Evolutionary conservation across 2,888 invertebrate species (phyloP).

Genomic region (Micoletzkya japonica): DNA sequence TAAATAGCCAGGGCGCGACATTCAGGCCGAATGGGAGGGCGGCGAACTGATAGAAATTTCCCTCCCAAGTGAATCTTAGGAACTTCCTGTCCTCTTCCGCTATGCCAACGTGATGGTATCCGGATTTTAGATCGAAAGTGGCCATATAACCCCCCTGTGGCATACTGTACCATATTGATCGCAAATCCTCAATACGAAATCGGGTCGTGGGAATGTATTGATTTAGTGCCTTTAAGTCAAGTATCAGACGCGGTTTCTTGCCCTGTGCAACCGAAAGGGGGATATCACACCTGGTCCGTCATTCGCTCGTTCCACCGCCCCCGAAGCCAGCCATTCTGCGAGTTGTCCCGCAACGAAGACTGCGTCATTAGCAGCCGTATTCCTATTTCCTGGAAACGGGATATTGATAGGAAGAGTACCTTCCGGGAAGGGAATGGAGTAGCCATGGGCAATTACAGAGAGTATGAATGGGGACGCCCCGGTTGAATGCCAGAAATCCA

Average conservation of each 20-base stretch:
- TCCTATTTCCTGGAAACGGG: background rate
- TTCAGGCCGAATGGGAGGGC: conserved; percentile 6
- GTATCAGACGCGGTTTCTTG: background rate
- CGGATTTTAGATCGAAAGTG: background rate
- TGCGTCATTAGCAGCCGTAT: background rate
- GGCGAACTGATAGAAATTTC: background rate
- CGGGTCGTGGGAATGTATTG: background rate
- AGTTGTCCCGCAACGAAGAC: background rate
- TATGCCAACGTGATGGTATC: background rate
- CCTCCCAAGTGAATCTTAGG: background rate
- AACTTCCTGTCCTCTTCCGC: background rate
- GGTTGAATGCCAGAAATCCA: background rate
- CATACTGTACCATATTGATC: background rate
- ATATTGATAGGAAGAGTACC: background rate
- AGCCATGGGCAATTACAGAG: background rate
- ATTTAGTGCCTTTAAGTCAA: background rate
- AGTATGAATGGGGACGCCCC: background rate
- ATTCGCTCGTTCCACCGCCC: background rate
- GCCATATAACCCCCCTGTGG: background rate
- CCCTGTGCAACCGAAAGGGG: too few species aligned
- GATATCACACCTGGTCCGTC: too few species aligned
- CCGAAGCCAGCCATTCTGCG: background rate
- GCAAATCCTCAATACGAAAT: background rate
- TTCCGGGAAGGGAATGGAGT: background rate
- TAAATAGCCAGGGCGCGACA: background rate